Evolutionary conservation across 2,797 vertebrate genomes (phyloP), one percentile per base, ranked within the genome.

Genomic region (Micromesistius poutassou): DNA sequence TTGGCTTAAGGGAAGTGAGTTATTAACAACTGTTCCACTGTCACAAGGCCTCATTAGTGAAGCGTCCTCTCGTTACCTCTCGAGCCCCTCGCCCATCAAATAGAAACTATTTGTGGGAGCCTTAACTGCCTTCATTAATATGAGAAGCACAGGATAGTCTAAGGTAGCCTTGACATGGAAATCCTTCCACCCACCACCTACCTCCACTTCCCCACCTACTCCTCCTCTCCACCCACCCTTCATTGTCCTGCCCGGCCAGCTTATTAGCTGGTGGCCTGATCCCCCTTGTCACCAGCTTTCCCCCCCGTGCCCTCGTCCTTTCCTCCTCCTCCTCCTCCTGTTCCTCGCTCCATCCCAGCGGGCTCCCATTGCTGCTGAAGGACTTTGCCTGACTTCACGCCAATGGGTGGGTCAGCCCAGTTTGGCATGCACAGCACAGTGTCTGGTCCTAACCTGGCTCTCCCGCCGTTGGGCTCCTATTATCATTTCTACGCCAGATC

Each of bases 401-500:
- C 74, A 25, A 16, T 25, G 55, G 77, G 80, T 87, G 78, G 89
- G 91, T 89, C 88, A 87, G 88, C 89, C 76, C 74, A 90, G 93
- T 25, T 94, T 92, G 91, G 88, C 91, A 94, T 93, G 90, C 91
- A 85, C 86, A 85, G 86, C 68, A 85, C 79, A 3, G 90, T 90
- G 86, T 89, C 80, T 81, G 55, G 82, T 77, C 85, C 84, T 88
- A 89, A 91, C 90, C 92, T 82, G 88, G 87, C 87, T 30, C 73
- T 90, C 88, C 88, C 86, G 84, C 85, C 79, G 75, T 87, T 83
- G 85, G 87, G 87, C 82, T 84, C 87, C 91, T 89, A 92, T 94
- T 94, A 92, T 92, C 89, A 94, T 92, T 93, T 91, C 81, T 87
- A 83, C 89, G 91, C 91, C 92, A 93, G 88, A 89, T 91, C 90